Percentiles rank a stretch among this genome's conserved stretches.
phyloP scores from a whole-genome alignment of 2,888 invertebrate genomes.

The Sthenelais limicola region DNA sequence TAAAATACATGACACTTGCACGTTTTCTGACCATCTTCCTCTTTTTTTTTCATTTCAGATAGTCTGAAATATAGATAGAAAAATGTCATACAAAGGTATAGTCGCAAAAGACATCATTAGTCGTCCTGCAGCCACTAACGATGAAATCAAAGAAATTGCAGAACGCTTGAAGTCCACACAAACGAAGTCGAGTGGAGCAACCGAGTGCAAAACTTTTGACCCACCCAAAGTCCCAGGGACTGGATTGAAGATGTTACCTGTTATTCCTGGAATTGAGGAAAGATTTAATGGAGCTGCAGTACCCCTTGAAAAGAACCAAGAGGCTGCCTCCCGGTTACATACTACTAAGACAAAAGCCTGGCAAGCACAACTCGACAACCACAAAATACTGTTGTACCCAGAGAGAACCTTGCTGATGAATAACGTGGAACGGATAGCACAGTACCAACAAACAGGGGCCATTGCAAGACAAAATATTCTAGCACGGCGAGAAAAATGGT shows the following conservation, averaged over 20 bases:
- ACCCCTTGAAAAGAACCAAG: constrained; percentile 22
- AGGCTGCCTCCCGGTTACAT: constrained; percentile 18
- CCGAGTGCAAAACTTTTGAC: constrained; percentile 35
- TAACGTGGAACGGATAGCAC: constrained; percentile 47
- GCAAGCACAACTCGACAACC: constrained; percentile 45
- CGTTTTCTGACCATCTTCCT: background rate
- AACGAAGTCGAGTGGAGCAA: constrained; percentile 22
- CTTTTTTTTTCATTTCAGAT: background rate
- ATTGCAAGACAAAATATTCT: constrained; percentile 46
- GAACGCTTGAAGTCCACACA: constrained; percentile 13
- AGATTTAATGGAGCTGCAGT: constrained; percentile 28
- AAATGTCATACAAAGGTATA: background rate
- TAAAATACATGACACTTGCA: background rate
- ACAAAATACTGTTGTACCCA: constrained; percentile 51
- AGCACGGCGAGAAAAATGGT: constrained; percentile 51
- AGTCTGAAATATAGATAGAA: no score
- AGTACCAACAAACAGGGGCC: constrained; percentile 47
- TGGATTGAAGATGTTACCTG: constrained; percentile 41
- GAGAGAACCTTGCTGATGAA: constrained; percentile 50
- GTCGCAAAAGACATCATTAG: constrained; percentile 34
- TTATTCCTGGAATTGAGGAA: constrained; percentile 33
- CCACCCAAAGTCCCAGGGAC: constrained; percentile 23
- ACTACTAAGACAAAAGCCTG: constrained; percentile 34
- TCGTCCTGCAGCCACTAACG: background rate
- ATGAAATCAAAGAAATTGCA: constrained; percentile 15